phyloP scores from a whole-genome alignment of 92 coral and sea anemone species.

The Umimayanthus chanpuru region DNA sequence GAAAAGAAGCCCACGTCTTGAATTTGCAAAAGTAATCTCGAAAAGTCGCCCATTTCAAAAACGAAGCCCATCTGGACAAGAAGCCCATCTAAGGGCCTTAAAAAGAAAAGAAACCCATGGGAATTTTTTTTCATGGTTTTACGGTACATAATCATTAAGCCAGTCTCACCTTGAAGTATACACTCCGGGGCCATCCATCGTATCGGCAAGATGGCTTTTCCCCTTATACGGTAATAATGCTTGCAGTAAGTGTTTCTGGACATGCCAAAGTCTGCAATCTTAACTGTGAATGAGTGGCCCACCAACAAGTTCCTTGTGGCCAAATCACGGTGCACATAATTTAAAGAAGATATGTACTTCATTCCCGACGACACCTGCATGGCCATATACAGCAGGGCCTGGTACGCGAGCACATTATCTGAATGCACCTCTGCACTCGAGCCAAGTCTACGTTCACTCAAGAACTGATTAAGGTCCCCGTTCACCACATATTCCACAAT shows the following conservation, averaged over 20 bases:
- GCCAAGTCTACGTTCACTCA: slow-evolving; percentile 72
- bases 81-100: too few relatives aligned
- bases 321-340: slow-evolving; percentile 93
- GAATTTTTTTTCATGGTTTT: too few relatives aligned
- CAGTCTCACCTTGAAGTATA: slow-evolving; percentile 87
- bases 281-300: slow-evolving; percentile 93
- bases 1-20: too few relatives aligned
- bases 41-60: too few relatives aligned
- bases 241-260: slow-evolving; percentile 92
- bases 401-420: slow-evolving; percentile 62
- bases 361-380: slow-evolving; percentile 92
- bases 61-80: too few relatives aligned
- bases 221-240: slow-evolving; percentile 95
- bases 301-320: slow-evolving; percentile 97
- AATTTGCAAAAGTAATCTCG: too few relatives aligned
- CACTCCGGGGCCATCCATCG: slow-evolving; percentile 99
- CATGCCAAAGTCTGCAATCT: slow-evolving; percentile 99
- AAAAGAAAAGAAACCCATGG: too few relatives aligned
- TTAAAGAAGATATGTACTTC: slow-evolving; percentile 95
- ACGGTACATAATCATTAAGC: background rate
- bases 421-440: slow-evolving; percentile 61
- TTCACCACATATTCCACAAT: slow-evolving; percentile 98
- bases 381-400: slow-evolving; percentile 90
- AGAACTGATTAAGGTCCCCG: slow-evolving; percentile 95
- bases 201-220: slow-evolving; percentile 92